Percentiles rank a stretch among this genome's conserved stretches.
Evolutionary conservation across 1,140 invertebrate species (phyloP).

Genomic region (Dufourea novaeangliae): DNA sequence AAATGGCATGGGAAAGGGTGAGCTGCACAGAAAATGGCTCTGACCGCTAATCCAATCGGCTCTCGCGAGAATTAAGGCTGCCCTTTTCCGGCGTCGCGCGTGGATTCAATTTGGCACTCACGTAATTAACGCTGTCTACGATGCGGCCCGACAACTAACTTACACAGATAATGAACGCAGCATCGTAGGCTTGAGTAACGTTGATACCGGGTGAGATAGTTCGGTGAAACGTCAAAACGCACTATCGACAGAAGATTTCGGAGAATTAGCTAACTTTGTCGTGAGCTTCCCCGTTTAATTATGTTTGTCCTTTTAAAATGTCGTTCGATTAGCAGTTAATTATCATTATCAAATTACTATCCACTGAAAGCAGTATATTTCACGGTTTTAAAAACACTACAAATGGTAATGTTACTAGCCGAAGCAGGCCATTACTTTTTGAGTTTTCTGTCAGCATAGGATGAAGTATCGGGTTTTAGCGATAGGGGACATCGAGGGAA

Average conservation of each 20-base stretch:
- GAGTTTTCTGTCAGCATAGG: too few relatives aligned
- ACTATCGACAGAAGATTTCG: background rate
- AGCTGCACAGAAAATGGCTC: slow-evolving; percentile 54
- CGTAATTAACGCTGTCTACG: slow-evolving; percentile 36
- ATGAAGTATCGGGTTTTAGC: too few relatives aligned
- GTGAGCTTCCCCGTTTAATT: too few relatives aligned
- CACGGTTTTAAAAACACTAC: too few relatives aligned
- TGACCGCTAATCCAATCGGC: slow-evolving; percentile 67
- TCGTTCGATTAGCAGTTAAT: too few relatives aligned
- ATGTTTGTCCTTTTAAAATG: too few relatives aligned
- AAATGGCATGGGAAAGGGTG: slow-evolving; percentile 14
- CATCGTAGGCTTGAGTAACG: background rate
- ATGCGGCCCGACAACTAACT: slow-evolving; percentile 28
- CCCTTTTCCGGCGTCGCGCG: slow-evolving; percentile 50
- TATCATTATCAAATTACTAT: too few relatives aligned
- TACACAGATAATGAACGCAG: slow-evolving; percentile 37
- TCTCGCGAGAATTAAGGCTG: slow-evolving; percentile 61
- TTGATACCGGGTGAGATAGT: background rate
- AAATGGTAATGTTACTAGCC: too few relatives aligned
- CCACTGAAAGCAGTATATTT: too few relatives aligned
- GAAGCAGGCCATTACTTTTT: too few relatives aligned
- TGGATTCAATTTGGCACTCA: slow-evolving; percentile 48
- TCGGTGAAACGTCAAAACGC: too few relatives aligned
- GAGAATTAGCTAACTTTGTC: background rate
- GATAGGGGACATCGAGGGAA: background rate